phyloP scores from a whole-genome alignment of 23 tunicate species.

The Aplidium turbinatum region DNA sequence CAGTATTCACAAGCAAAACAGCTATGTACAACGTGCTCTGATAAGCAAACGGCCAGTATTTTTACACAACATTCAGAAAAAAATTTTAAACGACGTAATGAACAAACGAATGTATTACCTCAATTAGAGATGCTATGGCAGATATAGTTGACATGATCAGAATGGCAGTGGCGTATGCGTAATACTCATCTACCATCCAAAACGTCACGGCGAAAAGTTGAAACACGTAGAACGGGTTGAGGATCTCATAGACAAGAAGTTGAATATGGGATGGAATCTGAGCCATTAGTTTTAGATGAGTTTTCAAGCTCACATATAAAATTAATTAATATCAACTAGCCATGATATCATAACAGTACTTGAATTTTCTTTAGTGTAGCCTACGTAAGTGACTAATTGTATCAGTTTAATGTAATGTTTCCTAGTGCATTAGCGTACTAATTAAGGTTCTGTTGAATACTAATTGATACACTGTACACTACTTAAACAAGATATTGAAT shows the following conservation, averaged over 20 bases:
- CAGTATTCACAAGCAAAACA: not conserved
- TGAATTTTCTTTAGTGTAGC: no score
- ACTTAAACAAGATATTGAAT: no score
- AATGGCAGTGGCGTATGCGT: slow-evolving; percentile 69
- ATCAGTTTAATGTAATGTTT: no score
- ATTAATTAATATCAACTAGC: not conserved
- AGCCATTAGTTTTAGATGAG: not conserved
- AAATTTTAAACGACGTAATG: not conserved
- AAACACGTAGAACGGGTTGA: slow-evolving; percentile 89
- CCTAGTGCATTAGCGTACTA: no score
- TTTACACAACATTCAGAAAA: no score
- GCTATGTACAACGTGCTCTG: not conserved
- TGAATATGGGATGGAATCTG: slow-evolving; percentile 64
- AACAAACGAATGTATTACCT: slow-evolving; percentile 20
- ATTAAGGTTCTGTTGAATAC: no score
- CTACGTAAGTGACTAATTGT: no score
- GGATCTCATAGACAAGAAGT: slow-evolving; percentile 61
- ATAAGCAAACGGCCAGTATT: not conserved
- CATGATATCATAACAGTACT: no score
- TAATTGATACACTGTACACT: no score
- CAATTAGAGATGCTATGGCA: slow-evolving; percentile 60
- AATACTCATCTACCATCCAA: slow-evolving; percentile 82
- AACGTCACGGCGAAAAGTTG: slow-evolving; percentile 76
- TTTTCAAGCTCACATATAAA: not conserved
- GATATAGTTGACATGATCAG: slow-evolving; percentile 66